Conservation (phyloP, 37 sponge, comb jelly and placozoan species). For the Petrosia ficiformis region DNA sequence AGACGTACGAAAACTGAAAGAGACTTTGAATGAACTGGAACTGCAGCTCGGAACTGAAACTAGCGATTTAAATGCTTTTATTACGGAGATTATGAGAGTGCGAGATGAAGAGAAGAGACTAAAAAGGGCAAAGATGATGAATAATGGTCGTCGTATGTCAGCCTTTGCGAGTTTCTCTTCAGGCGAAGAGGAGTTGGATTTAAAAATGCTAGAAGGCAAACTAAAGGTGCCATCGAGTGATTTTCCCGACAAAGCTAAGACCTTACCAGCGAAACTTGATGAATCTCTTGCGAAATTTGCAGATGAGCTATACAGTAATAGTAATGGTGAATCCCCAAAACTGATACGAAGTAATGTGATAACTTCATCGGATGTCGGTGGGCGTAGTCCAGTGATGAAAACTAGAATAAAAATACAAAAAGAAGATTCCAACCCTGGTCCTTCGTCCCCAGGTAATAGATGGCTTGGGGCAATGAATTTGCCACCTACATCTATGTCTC, state of each 20-base stretch:
- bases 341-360: not conserved
- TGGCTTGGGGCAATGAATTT: conserved; percentile 12
- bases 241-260: not conserved
- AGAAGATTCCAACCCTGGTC: conserved; percentile 5
- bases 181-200: not conserved
- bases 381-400: conserved; percentile 54
- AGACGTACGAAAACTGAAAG: conserved; percentile 64
- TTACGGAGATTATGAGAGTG: conserved; percentile 24
- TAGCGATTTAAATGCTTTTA: conserved; percentile 36
- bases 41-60: conserved; percentile 31
- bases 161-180: not conserved
- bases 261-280: conserved; percentile 10
- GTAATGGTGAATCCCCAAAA: not conserved
- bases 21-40: conserved; percentile 65
- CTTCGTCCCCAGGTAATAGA: conserved; percentile 1
- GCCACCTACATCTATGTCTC: not conserved
- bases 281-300: not conserved
- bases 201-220: not conserved
- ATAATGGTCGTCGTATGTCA: not conserved
- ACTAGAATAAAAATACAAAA: conserved; percentile 41
- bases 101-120: conserved; percentile 19
- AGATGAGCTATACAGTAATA: not conserved
- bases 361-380: not conserved
- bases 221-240: not conserved
- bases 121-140: not conserved